Percentiles rank a stretch among this genome's conserved stretches.
These are phyloP conservation scores for Pyrocoelia pectoralis DNA, from an alignment of 2,888 invertebrate genomes.

Conservation along the genomic window DNA sequence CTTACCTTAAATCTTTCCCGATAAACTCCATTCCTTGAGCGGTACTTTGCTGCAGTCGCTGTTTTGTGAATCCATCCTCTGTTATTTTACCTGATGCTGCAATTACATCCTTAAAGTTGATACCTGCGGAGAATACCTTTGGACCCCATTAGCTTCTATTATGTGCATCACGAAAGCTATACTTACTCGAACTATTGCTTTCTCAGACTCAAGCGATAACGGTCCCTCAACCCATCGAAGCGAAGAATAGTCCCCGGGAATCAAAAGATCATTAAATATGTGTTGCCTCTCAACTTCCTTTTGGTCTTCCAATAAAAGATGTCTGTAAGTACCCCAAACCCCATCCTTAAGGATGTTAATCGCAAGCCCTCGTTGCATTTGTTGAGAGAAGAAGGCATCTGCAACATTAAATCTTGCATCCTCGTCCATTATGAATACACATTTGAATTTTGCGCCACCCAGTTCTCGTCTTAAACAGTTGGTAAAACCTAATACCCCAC, in stretches of 20 bases:
- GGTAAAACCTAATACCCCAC: neutral
- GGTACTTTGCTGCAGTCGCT: constrained; percentile 75
- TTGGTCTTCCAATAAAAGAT: constrained; percentile 70
- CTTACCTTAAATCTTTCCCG: constrained; percentile 56
- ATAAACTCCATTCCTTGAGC: too few species aligned
- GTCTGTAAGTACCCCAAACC: constrained; percentile 75
- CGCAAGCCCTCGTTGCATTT: constrained; percentile 76
- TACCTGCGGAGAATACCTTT: constrained; percentile 75
- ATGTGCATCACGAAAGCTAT: neutral
- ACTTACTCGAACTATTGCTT: constrained; percentile 39
- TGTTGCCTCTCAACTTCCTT: constrained; percentile 66
- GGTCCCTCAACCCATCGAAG: constrained; percentile 84
- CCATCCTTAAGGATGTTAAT: constrained; percentile 77
- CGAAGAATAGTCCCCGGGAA: constrained; percentile 87
- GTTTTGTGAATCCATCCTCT: constrained; percentile 62
- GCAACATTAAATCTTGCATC: neutral
- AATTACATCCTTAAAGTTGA: constrained; percentile 97
- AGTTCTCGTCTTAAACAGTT: neutral
- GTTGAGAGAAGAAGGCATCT: constrained; percentile 52
- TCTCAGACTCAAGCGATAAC: constrained; percentile 45
- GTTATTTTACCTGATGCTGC: constrained; percentile 91
- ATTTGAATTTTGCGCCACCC: neutral
- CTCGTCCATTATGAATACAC: neutral
- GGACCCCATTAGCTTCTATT: constrained; percentile 56
- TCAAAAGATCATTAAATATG: constrained; percentile 78